Evolutionary conservation across 2,797 vertebrate species (phyloP).

Genomic region (Sebastes melanostomus): DNA sequence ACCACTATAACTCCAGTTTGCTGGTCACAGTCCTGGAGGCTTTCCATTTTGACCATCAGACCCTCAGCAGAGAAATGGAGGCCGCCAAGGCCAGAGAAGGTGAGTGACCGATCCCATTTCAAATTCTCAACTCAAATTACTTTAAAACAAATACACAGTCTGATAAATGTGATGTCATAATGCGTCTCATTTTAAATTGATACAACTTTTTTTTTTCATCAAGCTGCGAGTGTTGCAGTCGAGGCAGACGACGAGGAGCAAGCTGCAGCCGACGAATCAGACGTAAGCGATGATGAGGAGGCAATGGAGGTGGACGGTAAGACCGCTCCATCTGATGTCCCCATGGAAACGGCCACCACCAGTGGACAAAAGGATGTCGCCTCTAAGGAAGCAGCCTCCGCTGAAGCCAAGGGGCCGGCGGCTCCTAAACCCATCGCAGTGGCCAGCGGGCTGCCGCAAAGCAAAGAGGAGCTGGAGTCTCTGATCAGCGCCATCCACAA

Average conservation of each 20-base stretch:
- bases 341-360: slow-evolving; percentile 42
- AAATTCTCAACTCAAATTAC: not conserved
- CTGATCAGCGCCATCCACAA: slow-evolving; percentile 87
- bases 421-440: not conserved
- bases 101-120: slow-evolving; percentile 60
- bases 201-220: not conserved
- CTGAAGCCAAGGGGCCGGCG: not conserved
- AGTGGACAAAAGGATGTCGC: not conserved
- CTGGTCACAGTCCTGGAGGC: slow-evolving; percentile 92
- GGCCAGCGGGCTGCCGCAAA: slow-evolving; percentile 85
- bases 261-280: slow-evolving; percentile 76
- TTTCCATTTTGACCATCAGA: slow-evolving; percentile 93
- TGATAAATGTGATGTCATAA: not conserved
- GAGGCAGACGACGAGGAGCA: slow-evolving; percentile 75
- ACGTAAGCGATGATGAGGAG: slow-evolving; percentile 69
- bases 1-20: slow-evolving; percentile 78
- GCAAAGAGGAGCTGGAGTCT: slow-evolving; percentile 85
- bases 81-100: slow-evolving; percentile 83
- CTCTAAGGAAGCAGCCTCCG: not conserved
- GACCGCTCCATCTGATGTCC: not conserved
- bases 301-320: slow-evolving; percentile 69
- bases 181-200: not conserved
- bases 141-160: not conserved
- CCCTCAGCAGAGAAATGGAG: slow-evolving; percentile 89
- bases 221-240: slow-evolving; percentile 48